Evolutionary conservation across 2,113 vertebrate genomes (phyloP).

Genomic region (Cynopterus brachyotis): DNA sequence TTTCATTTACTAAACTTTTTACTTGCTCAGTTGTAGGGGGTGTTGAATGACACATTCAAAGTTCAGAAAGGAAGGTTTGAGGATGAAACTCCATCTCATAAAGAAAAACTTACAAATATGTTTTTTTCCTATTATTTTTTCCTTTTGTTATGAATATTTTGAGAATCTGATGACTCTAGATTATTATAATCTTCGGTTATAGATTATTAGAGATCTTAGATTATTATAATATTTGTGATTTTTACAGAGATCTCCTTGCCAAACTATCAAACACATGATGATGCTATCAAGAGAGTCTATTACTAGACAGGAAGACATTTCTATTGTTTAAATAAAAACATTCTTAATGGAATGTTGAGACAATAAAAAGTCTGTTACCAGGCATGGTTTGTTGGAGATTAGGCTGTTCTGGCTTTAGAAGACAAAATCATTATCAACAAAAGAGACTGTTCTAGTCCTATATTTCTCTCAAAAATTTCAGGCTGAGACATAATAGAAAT

Average conservation of each 20-base stretch:
- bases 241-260: not conserved
- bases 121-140: not conserved
- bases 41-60: not conserved
- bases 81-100: not conserved
- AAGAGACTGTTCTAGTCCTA: not conserved
- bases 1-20: not conserved
- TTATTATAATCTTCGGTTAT: not conserved
- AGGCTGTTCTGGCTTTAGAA: slow-evolving; percentile 1
- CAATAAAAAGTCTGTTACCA: not conserved
- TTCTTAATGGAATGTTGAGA: not conserved
- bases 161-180: not conserved
- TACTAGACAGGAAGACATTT: not conserved
- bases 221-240: not conserved
- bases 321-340: not conserved
- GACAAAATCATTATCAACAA: not conserved
- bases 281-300: not conserved
- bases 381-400: not conserved
- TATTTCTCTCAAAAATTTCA: not conserved
- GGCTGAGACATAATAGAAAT: not conserved
- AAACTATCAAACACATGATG: not conserved
- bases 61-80: not conserved
- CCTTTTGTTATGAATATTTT: not conserved
- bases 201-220: no score
- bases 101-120: not conserved
- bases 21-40: not conserved